Conservation (phyloP, 2,113 vertebrate genomes). For the Leiothrix lutea region DNA sequence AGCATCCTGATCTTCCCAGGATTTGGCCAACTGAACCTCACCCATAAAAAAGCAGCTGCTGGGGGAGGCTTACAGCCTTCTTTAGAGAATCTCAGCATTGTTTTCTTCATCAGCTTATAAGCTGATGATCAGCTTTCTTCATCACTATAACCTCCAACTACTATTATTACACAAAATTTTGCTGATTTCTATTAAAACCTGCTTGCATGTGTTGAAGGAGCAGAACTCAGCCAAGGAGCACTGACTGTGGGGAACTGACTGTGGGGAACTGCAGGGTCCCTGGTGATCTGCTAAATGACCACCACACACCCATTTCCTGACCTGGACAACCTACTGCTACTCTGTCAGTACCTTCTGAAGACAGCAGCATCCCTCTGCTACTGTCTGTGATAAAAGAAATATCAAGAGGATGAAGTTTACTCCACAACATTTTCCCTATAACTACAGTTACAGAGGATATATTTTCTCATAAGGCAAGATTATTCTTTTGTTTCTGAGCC, state of each 20-base stretch:
- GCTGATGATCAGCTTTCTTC: no score
- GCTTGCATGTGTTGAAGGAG: neutral
- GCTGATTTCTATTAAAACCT: neutral
- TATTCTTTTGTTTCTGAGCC: neutral
- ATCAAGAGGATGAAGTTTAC: neutral
- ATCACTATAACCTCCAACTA: neutral
- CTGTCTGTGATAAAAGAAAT: neutral
- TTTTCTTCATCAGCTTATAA: neutral
- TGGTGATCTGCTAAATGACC: neutral
- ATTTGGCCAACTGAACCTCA: neutral
- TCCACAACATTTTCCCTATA: neutral
- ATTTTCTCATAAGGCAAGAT: neutral
- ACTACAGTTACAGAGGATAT: neutral
- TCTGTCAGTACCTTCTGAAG: neutral
- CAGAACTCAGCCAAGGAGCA: neutral
- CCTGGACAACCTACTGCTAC: neutral
- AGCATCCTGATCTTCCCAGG: neutral
- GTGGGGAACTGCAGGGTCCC: neutral
- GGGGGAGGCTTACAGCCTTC: neutral
- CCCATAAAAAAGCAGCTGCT: neutral
- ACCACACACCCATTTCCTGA: neutral
- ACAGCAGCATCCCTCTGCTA: neutral
- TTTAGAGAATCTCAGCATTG: neutral
- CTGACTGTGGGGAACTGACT: neutral
- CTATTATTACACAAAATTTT: neutral